Evolutionary conservation across 2,888 invertebrate genomes (phyloP), one percentile per base, ranked within the genome.

Genomic region (Drosophila pseudotalamancana): DNA sequence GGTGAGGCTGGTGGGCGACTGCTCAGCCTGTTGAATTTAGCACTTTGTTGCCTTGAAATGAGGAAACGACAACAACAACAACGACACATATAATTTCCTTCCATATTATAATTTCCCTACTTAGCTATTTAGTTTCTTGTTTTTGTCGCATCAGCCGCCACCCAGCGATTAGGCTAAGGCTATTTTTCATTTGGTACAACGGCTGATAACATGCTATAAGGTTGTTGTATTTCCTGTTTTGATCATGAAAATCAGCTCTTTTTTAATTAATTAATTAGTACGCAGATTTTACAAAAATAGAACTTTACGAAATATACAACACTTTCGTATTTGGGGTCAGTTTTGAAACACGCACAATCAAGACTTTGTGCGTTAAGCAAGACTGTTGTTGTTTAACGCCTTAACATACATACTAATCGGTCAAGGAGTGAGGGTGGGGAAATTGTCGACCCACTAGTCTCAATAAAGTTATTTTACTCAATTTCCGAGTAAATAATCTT

Each of bases 21-120:
- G 59, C 62, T 31, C 45, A 55, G 69, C 51, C 61, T 69, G 50
- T 59, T 62, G 66, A 45, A 86, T 82, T 87, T 83, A 87, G 82
- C 88, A 88, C 78, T 84, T 77, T 80, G 87, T 85, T 86, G 89
- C 90, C 90, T 89, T 89, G 89, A 87, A 77, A 75, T 77, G 81
- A 88, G 89, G 89, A 89, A 89, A 76, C 81, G 72, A 60, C 62
- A 32, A 59, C 45, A n/a, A 31, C 60, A n/a, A 51, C 35, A 50
- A 42, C 56, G 40, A 56, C 49, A 57, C 37, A 39, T 37, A 11
- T 39, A 27, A 65, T 61, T 72, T 74, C 46, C 46, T 32, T 78
- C 59, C 71, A 72, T 72, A 72, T 64, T 72, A 67, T 64, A 59
- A 71, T 75, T 75, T 77, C 55, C 74, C 68, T 64, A 63, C 51